Conservation (phyloP, 2,113 vertebrate genomes). For the Corythornis madagascariensis region DNA sequence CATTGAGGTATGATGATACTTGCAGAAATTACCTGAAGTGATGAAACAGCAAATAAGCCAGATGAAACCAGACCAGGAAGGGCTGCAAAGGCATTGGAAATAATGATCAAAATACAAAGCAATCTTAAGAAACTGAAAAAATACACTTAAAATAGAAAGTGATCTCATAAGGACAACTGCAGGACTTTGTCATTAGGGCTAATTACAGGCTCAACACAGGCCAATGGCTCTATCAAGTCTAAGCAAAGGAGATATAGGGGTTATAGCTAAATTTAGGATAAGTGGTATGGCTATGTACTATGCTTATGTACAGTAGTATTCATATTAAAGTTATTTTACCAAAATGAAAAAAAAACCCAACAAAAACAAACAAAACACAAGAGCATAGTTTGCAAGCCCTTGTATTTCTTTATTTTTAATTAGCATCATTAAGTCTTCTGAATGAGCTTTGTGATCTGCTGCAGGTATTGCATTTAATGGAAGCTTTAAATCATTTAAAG, state of each 20-base stretch:
- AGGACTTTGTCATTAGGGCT: background rate
- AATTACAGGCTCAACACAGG: background rate
- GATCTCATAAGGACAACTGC: background rate
- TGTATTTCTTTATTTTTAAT: background rate
- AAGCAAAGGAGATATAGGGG: background rate
- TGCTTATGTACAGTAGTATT: background rate
- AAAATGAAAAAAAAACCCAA: background rate
- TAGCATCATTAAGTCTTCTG: background rate
- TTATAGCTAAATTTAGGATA: background rate
- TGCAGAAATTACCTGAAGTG: background rate
- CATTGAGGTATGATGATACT: background rate
- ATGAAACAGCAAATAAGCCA: background rate
- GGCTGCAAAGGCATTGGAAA: background rate
- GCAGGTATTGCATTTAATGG: background rate
- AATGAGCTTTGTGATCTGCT: background rate
- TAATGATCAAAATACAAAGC: background rate
- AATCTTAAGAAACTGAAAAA: background rate
- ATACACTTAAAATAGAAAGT: background rate
- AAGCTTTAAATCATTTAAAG: background rate
- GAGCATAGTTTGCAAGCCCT: background rate
- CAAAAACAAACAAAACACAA: too few relatives aligned
- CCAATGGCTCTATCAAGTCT: background rate
- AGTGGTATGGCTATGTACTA: background rate
- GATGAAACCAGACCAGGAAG: background rate
- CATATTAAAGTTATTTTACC: background rate